Conservation (phyloP, 2,888 invertebrate genomes). For the Keiferia lycopersicella region DNA sequence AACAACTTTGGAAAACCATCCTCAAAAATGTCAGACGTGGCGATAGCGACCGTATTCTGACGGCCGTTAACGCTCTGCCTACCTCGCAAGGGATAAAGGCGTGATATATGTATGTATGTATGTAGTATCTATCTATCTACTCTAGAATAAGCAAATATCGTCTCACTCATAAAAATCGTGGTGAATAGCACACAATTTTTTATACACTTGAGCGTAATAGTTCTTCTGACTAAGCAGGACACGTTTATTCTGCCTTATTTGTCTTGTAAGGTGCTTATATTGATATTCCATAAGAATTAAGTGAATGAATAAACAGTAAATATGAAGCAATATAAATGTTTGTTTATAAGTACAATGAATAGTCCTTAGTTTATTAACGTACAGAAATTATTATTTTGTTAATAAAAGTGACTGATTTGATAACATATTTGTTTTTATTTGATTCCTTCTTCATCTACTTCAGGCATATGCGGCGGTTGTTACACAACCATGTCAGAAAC, state of each 20-base stretch:
- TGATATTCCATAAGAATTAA: not conserved
- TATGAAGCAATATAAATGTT: not conserved
- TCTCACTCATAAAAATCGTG: too few species aligned
- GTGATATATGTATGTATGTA: too few species aligned
- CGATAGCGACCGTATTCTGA: too few species aligned
- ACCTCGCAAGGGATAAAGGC: too few species aligned
- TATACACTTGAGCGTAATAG: not conserved
- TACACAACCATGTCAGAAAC: too few species aligned
- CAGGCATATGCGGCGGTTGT: too few species aligned
- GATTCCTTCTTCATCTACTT: not conserved
- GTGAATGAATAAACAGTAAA: not conserved
- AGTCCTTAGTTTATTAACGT: not conserved
- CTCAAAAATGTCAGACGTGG: too few species aligned
- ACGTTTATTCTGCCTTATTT: not conserved
- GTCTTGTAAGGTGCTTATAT: not conserved
- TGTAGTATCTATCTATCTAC: too few species aligned
- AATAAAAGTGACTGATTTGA: constrained; percentile 11
- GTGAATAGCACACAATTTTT: too few species aligned
- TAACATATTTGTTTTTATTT: not conserved
- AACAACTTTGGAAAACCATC: too few species aligned
- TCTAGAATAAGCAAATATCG: too few species aligned
- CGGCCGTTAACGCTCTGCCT: too few species aligned
- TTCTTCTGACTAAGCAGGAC: not conserved
- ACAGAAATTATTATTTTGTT: not conserved
- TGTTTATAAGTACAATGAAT: not conserved